Evolutionary conservation across 2,888 invertebrate genomes (phyloP), one percentile per base, ranked within the genome.

Genomic region (Mamestra brassicae): DNA sequence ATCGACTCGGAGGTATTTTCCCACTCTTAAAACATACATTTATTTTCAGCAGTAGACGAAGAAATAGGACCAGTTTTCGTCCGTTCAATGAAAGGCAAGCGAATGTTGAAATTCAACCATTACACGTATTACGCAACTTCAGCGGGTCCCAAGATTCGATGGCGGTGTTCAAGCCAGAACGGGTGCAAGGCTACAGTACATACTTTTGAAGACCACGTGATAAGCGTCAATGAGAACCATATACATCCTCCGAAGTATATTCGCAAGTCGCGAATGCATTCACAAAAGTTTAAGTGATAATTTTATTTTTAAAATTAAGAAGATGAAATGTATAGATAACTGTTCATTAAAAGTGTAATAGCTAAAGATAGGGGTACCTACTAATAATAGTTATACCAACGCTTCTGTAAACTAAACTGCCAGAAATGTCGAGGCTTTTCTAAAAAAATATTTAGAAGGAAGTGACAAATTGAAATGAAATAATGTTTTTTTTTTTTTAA

Each of bases 81-180:
- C 0, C 3, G 73, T 4, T 89, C 89, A 1, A 83, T 74, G 65
- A 83, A 77, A 71, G 90, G 90, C 2, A 84, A 80, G 8, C 70
- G 81, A 13, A 84, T 88, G 71, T 58, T 90, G 4, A 84, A 84
- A 38, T 83, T 82, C 62, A 78, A 82, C 15, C 82, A 82, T 0
- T 87, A 87, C 45, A 89, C 81, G 0, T 90, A 87, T 57, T 87
- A 84, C 26, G 65, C 85, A 1, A 78, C 84, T 3, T 81, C 80
- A 4, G 17, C 15, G 0, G 84, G 83, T 4, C 73, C 68, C 0
- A 89, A 81, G 60, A 81, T 78, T 1, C 78, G 89, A 0, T 88
- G 88, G 88, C 76, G 87, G 0, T 88, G 89, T 58, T 80, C 83
- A 15, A 84, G 75, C 1, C 82, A 84, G 10, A 84, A 78, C 8